Base-by-base conservation (phyloP, 2,113 vertebrate genomes). In the Rissa tridactyla region DNA sequence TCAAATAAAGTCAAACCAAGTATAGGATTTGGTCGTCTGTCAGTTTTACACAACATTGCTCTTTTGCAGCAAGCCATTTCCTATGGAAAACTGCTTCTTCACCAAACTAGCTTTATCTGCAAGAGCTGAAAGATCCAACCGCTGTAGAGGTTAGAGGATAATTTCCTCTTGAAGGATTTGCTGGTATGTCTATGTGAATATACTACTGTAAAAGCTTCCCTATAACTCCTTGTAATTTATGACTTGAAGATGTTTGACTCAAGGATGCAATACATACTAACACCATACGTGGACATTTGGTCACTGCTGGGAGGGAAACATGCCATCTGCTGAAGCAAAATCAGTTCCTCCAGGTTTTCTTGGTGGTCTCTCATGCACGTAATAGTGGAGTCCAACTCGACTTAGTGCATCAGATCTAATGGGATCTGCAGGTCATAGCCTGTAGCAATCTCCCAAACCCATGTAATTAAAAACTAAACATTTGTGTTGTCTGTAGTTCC, bases 381-480 rank as follows among this genome's bases (percentile, higher is more conserved):
- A 40, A 38, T 46, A 32, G n/a, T 29, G 30, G 32, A 61, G 57
- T 83, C 71, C 75, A 85, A 5, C 75, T 55, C 72, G 61, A 5
- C 66, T 76, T 70, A 75, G 88, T n/a, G 11, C 30, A 51, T 72
- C 46, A 73, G 71, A 34, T 73, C 83, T 73, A 29, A 47, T 70
- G 72, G 87, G 85, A 92, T 82, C 86, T 90, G 60, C 70, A 42
- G 80, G 66, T 94, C 6, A 1, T 62, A 87, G 91, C 84, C 90
- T 46, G 72, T 46, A 96, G 91, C 92, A 44, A 10, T 80, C 18
- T 78, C 77, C 72, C 75, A 79, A 77, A 40, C 21, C 27, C 5
- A 0, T 92, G 71, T 93, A 95, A 97, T 93, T 61, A 91, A 94
- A 86, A 65, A 4, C 84, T n/a, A 86, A 95, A 82, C 66, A 16